Evolutionary conservation across 2,888 invertebrate species (phyloP).

Genomic region (Chloroclystis v-ata): DNA sequence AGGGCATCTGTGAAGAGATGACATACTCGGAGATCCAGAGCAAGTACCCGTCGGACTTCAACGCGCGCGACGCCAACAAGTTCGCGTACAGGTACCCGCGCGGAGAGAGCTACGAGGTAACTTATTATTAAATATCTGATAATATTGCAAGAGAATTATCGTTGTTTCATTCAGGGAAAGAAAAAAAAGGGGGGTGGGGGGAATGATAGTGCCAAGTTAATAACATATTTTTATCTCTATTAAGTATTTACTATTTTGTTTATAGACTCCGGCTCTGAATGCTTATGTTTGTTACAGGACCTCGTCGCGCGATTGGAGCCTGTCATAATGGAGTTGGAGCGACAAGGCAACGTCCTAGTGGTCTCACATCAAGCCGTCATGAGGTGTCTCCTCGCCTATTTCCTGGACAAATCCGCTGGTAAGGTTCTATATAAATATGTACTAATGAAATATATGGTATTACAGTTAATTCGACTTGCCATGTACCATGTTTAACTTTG

Average conservation of each 20-base stretch:
- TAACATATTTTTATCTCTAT: too few species aligned
- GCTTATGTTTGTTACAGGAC: conserved; percentile 70
- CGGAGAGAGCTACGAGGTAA: conserved; percentile 93
- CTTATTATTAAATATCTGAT: not conserved
- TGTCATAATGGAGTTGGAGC: conserved; percentile 98
- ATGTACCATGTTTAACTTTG: too few species aligned
- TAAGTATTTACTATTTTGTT: too few species aligned
- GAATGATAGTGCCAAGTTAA: too few species aligned
- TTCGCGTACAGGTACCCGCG: conserved; percentile 93
- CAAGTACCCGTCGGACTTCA: conserved; percentile 97
- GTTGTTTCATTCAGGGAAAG: too few species aligned
- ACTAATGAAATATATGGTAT: too few species aligned
- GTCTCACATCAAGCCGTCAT: conserved; percentile 98
- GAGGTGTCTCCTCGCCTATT: conserved; percentile 97
- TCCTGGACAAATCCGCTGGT: conserved; percentile 96
- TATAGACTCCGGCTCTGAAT: too few species aligned
- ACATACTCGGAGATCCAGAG: conserved; percentile 97
- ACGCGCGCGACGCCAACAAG: conserved; percentile 96
- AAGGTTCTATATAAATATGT: conserved; percentile 27
- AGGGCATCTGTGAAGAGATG: conserved; percentile 99
- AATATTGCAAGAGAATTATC: not conserved
- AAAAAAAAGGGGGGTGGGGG: too few species aligned
- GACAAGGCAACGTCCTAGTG: conserved; percentile 96
- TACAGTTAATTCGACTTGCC: too few species aligned
- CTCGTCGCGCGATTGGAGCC: conserved; percentile 98